Evolutionary conservation across 2,113 vertebrate genomes (phyloP), one percentile per base, ranked within the genome.

Genomic region (Pleuronectes platessa): DNA sequence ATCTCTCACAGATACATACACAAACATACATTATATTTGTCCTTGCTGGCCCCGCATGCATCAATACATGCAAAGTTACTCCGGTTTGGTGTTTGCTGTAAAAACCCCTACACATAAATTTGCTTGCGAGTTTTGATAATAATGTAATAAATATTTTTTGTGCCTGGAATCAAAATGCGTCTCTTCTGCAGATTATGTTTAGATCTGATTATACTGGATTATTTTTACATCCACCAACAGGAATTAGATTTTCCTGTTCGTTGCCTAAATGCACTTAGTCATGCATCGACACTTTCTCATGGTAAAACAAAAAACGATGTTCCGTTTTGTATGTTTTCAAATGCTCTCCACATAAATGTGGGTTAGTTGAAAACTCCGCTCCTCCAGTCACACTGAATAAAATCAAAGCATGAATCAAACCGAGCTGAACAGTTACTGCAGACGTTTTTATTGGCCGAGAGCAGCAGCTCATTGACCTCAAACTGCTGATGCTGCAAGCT

Each of bases 131-230:
- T 35, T 84, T 55, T 71, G 17, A 74, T 31, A 42, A 13, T 42
- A 13, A 11, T 42, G 3, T 11, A 12, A 42, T 42, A 42, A 42
- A 42, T 42, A 13, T 42, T 42, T 42, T 53, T 65, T 37, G 73
- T 69, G 79, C 54, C 78, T 81, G 76, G 24, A 20, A 68, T 65
- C 64, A 63, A 78, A 63, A 56, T 45, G 37, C 17, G 0, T 68
- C 60, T 70, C 31, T 42, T 59, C 76, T 47, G 21, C 68, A 71
- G 49, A 82, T 31, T 63, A 23, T 68, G 24, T 56, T 24, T 11
- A 11, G 20, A 88, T 74, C 35, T 45, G 59, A 79, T 65, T 56
- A 61, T 71, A 51, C 64, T 21, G 71, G 63, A 83, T 85, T 76
- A 65, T 61, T 79, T 71, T 79, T 40, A 75, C 63, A 89, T 71